Base-by-base conservation (phyloP, 2,113 vertebrate genomes). In the Cygnus buccinator region DNA sequence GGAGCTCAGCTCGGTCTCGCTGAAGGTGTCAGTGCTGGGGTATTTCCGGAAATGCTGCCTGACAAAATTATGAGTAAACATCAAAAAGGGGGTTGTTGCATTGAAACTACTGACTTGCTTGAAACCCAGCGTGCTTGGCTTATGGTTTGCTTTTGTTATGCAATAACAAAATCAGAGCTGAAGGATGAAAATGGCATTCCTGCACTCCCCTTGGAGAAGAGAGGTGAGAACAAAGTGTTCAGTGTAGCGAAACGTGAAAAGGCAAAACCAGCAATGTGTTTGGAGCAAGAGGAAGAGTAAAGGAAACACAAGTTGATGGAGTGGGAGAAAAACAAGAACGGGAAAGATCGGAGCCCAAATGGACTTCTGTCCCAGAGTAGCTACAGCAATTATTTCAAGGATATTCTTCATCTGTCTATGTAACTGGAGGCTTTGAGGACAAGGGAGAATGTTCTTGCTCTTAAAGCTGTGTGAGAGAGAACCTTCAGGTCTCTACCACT, bases 191-290 rank as follows among this genome's bases (percentile, higher is more conserved):
- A 89, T 22, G 70, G 23, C 43, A 68, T 92, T 78, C 54, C 57
- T 81, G n/a, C 0, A 0, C 84, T 67, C 14, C 35, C 7, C 4
- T 59, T 26, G 15, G 26, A 90, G 48, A 44, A n/a, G 0, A 3
- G 35, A 31, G 1, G 16, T 44, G 58, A 54, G 15, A 48, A 48
- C 21, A 78, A 61, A 29, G 48, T 31, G 35, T 37, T 83, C 35
- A 17, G 6, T 25, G 4, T 1, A 82, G 54, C 44, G 65, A 75
- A 76, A 52, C 1, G 2, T 21, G 35, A 33, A 23, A 55, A 62
- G 33, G 18, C 9, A 50, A 62, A 81, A 26, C 2, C 8, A 90
- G 16, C n/a, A 33, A 13, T 20, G 28, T 75, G 41, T 73, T 74
- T 28, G 1, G 26, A 18, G 29, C 11, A 6, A 55, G 39, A 67